phyloP scores from a whole-genome alignment of 2,797 vertebrate species.

The Micrastur ruficollis region DNA sequence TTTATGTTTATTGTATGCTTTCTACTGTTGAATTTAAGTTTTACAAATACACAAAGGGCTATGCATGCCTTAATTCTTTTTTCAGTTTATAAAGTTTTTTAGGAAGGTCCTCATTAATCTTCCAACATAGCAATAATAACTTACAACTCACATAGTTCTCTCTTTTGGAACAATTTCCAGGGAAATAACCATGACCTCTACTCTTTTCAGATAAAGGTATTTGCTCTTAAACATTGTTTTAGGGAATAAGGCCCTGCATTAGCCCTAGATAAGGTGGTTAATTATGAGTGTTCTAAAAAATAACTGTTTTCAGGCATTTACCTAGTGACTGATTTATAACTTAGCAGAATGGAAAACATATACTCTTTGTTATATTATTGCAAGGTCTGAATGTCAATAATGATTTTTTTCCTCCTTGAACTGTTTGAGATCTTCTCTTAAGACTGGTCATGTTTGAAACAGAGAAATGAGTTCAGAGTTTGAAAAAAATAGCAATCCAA shows the following conservation, averaged over 20 bases:
- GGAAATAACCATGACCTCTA: not conserved
- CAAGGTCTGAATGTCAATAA: not conserved
- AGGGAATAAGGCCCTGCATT: not conserved
- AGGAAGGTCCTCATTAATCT: not conserved
- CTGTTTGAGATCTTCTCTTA: not conserved
- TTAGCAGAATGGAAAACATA: not conserved
- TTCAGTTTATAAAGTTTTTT: not conserved
- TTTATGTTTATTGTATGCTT: not conserved
- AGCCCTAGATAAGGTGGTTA: not conserved
- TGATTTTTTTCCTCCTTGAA: not conserved
- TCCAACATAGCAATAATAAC: not conserved
- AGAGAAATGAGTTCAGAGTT: not conserved
- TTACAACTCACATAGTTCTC: not conserved
- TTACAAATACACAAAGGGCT: not conserved
- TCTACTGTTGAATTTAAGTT: not conserved
- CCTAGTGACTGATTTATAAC: not conserved
- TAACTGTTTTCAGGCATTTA: not conserved
- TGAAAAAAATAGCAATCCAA: not conserved
- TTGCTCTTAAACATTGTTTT: not conserved
- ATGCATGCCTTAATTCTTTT: not conserved
- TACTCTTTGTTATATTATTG: not conserved
- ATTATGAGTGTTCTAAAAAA: not conserved
- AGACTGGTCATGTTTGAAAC: not conserved
- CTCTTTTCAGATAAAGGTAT: not conserved
- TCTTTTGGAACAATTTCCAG: not conserved